Evolutionary conservation across 2,797 vertebrate genomes (phyloP), one percentile per base, ranked within the genome.

Genomic region (Anguilla marmorata): DNA sequence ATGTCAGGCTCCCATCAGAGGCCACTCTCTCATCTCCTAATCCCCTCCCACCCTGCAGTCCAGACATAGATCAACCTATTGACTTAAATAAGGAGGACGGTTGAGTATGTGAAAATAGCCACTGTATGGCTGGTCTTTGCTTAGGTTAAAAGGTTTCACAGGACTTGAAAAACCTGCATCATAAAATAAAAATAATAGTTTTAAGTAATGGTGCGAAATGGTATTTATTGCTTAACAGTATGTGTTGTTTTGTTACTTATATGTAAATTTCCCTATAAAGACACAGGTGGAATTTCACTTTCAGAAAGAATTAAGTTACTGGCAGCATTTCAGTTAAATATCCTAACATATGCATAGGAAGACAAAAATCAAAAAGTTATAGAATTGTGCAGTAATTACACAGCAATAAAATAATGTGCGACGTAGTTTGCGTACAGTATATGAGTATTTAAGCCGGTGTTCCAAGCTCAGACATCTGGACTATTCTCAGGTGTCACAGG

Each of bases 401-500:
- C 33, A 74, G 69, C 1, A 27, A 33, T 74, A 74, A 33, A 12
- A 30, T 14, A 37, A 37, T 37, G 5, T 30, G 9, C 7, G 33
- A 37, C 69, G 37, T 33, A 37, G n/a, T 66, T 24, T 66, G 11
- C 33, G 69, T 12, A 37, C 24, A 33, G 11, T 74, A 74, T 37
- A 12, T 11, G n/a, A 11, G 27, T 72, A 9, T 72, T 27, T 30
- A 72, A 72, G n/a, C 8, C 66, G 27, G 66, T 11, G 9, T 30
- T 72, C n/a, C 66, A 50, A 37, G 16, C 85, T 85, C 74, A 87
- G 50, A 89, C 19, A 48, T 79, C 56, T 85, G 50, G 92, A 83
- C 93, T 9, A 89, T 90, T 85, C 19, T 94, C 91, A 83, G 48
- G 50, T 9, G 90, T 91, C n/a, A 92, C 86, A 0, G 74, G n/a